Base-by-base conservation (phyloP, 2,113 vertebrate species). In the Garra rufa region DNA sequence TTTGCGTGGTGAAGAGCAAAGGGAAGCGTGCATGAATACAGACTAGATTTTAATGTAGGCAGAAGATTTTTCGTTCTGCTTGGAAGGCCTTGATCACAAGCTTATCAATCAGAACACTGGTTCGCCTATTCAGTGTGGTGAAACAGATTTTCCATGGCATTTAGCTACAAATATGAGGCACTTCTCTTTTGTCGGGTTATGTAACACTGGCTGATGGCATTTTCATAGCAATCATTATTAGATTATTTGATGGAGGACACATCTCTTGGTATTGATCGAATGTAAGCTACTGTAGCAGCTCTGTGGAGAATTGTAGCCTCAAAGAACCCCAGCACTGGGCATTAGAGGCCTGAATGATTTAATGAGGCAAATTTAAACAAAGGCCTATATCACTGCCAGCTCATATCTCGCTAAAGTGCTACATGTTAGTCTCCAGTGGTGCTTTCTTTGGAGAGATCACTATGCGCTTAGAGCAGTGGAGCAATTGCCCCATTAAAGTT, bases 331-430 rank as follows among this genome's bases (percentile, higher is more conserved):
- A 61, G 5, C 34, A 43, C 19, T 26, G 24, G n/a, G 59, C 41
- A 80, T 70, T 50, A 26, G 19, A 81, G 44, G 26, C 63, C 28
- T 70, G 21, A 55, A 55, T 82, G 65, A 26, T 52, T 70, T 55
- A 52, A 82, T 82, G 15, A 34, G 46, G 28, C 63, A 52, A 70
- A 82, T 82, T 82, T n/a, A 52, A 82, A 82, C 52, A 67, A 65
- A n/a, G 24, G 14, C 10, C 21, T 46, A 46, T 28, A 46, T 43
- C 34, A 61, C 50, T 57, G 77, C 55, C 41, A 63, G 73, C 73
- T 75, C 24, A 48, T 44, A 75, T 75, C 73, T 65, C 57, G 61
- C 13, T 80, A 30, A 67, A 48, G 59, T 63, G 46, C 48, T 28
- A 11, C 21, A 15, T 80, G 46, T 65, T 79, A 46, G 59, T 26